Percentiles rank a stretch among this genome's conserved stretches.
These are phyloP conservation scores for Helicolenus hilgendorfi DNA, from an alignment of 2,797 vertebrate genomes.

Conservation along the genomic window DNA sequence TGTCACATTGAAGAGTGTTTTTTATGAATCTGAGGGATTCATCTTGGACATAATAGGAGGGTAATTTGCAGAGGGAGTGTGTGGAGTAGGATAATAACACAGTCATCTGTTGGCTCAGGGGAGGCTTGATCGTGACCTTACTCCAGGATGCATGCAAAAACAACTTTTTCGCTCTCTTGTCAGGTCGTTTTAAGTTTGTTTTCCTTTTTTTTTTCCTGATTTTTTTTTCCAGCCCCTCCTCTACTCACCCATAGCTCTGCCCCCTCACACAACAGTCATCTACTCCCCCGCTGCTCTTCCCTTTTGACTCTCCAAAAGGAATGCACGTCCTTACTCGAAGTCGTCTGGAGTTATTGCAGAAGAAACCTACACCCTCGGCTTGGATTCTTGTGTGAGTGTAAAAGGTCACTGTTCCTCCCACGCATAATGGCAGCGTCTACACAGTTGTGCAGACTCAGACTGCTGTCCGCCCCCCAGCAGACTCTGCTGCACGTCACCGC, in stretches of 20 bases:
- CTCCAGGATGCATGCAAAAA: slow-evolving; percentile 25
- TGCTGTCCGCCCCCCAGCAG: slow-evolving; percentile 46
- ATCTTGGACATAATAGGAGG: background rate
- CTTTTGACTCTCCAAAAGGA: slow-evolving; percentile 48
- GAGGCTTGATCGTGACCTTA: slow-evolving; percentile 6
- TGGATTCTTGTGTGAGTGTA: slow-evolving; percentile 61
- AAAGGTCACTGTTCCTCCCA: slow-evolving; percentile 74
- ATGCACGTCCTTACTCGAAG: slow-evolving; percentile 50
- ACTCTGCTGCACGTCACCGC: slow-evolving; percentile 59
- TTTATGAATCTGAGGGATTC: background rate
- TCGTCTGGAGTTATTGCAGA: slow-evolving; percentile 58
- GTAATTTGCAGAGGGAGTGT: slow-evolving; percentile 6
- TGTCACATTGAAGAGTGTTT: background rate
- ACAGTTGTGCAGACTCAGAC: slow-evolving; percentile 23
- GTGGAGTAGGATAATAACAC: slow-evolving; percentile 1
- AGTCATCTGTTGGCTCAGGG: slow-evolving; percentile 13
- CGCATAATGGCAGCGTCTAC: slow-evolving; percentile 34
- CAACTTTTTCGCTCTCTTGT: slow-evolving; percentile 36
- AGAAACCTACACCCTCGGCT: slow-evolving; percentile 65
- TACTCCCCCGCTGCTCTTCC: slow-evolving; percentile 39
- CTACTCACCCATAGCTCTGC: background rate
- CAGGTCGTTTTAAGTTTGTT: slow-evolving; percentile 46
- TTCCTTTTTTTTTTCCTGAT: slow-evolving; percentile 39
- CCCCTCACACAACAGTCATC: slow-evolving; percentile 18
- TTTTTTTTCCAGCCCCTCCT: background rate